These are phyloP conservation scores for Tenthredo distinguenda DNA, from an alignment of 2,888 invertebrate genomes.

Conservation along the genomic window DNA sequence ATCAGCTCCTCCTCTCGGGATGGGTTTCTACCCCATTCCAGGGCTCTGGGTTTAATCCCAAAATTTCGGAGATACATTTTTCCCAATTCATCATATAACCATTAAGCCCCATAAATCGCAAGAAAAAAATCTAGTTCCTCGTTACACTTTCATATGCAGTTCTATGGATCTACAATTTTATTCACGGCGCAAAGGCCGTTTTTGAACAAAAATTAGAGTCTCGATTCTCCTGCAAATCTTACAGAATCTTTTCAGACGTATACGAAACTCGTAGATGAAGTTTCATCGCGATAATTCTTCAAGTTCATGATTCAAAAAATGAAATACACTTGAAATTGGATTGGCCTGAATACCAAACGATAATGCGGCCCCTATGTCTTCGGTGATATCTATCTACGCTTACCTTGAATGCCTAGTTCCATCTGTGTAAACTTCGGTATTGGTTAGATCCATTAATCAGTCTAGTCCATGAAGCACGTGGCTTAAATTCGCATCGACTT, in stretches of 20 bases:
- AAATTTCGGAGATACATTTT: background rate
- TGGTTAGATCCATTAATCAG: constrained; percentile 48
- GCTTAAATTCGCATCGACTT: constrained; percentile 38
- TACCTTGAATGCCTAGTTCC: background rate
- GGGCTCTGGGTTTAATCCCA: background rate
- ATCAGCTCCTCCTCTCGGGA: too few species aligned
- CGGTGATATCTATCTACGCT: background rate
- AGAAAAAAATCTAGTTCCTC: background rate
- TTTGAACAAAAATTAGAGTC: background rate
- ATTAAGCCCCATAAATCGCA: background rate
- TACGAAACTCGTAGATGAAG: background rate
- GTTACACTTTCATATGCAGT: background rate
- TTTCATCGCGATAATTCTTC: background rate
- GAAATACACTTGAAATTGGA: background rate
- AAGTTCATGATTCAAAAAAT: background rate
- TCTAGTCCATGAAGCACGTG: constrained; percentile 40
- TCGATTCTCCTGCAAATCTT: background rate
- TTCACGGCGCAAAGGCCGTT: background rate
- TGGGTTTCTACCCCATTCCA: too few species aligned
- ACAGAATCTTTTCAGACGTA: background rate
- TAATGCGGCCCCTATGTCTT: background rate
- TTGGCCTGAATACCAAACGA: background rate
- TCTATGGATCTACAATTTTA: background rate
- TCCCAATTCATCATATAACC: background rate
- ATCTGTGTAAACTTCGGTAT: background rate